A percentile compares a stretch with the other conserved stretches of the same genome.
Conservation (phyloP, 2,113 vertebrate species). For the Cichladusa arquata region DNA sequence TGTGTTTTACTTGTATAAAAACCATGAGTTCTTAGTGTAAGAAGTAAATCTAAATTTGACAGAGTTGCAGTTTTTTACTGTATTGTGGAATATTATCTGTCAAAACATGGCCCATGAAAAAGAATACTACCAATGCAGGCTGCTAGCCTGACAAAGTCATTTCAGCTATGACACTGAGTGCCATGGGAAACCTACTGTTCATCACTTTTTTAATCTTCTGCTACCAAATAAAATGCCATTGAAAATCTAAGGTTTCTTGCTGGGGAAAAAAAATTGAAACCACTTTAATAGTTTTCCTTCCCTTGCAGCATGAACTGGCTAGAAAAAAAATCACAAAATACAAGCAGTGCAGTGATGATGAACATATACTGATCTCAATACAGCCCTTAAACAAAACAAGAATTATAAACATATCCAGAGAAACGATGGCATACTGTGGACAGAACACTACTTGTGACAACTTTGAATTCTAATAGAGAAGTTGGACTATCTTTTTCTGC, state of each 20-base stretch:
- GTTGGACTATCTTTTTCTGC: not conserved
- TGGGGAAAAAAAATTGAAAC: not conserved
- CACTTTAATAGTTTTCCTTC: not conserved
- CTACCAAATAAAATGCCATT: not conserved
- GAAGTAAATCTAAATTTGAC: not conserved
- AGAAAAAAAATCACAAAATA: not conserved
- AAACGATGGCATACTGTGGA: not conserved
- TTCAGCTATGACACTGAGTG: not conserved
- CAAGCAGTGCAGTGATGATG: not conserved
- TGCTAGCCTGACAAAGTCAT: not conserved
- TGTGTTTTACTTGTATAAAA: not conserved
- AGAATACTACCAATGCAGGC: not conserved
- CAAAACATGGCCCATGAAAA: not conserved
- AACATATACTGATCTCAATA: not conserved
- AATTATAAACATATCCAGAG: not conserved
- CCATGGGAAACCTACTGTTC: not conserved
- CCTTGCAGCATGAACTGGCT: not conserved
- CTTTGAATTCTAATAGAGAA: not conserved
- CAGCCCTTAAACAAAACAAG: not conserved
- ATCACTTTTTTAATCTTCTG: not conserved
- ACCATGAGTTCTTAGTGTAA: not conserved
- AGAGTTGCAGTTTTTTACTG: not conserved
- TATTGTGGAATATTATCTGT: not conserved
- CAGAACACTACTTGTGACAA: not conserved
- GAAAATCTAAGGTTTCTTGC: not conserved